Evolutionary conservation across 2,113 vertebrate species (phyloP).

Genomic region (Alligator mississippiensis): DNA sequence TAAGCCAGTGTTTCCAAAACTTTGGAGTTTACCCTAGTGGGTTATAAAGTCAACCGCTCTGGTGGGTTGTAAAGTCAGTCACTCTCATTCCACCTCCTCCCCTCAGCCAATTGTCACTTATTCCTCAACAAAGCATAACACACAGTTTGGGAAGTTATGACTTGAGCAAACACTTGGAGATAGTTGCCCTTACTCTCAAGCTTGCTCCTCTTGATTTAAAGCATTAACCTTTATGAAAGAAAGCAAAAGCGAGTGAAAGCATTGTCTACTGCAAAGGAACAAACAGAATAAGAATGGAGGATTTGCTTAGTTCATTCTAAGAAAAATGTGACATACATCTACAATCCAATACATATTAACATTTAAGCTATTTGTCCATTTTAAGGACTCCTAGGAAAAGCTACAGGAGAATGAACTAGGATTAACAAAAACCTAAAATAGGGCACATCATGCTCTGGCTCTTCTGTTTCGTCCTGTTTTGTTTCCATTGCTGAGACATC

Average conservation of each 20-base stretch:
- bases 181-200: neutral
- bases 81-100: too few relatives aligned
- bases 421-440: constrained; percentile 79
- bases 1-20: neutral
- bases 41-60: too few relatives aligned
- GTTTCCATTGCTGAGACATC: neutral
- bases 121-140: too few relatives aligned
- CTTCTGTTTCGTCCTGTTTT: neutral
- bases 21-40: too few relatives aligned
- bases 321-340: neutral
- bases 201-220: neutral
- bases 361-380: fast-evolving
- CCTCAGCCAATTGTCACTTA: too few relatives aligned
- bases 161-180: too few relatives aligned
- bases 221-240: neutral
- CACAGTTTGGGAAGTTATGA: too few relatives aligned
- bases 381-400: neutral
- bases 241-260: too few relatives aligned
- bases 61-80: neutral
- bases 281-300: neutral
- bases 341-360: neutral
- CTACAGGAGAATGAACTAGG: neutral
- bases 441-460: constrained; percentile 72
- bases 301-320: neutral
- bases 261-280: neutral